phyloP scores from a whole-genome alignment of 2,888 invertebrate species.

The Euspilapteryx auroguttella region DNA sequence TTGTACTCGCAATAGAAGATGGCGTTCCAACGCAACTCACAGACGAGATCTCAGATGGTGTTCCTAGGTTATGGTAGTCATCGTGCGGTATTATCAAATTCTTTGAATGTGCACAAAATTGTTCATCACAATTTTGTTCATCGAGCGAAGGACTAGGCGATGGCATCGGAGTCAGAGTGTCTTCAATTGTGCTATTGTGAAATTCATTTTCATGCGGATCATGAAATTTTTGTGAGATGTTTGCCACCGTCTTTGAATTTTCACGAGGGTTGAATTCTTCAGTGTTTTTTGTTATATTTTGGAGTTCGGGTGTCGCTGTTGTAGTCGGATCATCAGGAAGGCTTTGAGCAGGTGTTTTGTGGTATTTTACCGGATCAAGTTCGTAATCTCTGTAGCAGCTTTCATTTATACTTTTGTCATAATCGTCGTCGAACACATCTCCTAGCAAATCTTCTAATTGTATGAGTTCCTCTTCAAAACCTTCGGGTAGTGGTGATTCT shows the following conservation, averaged over 20 bases:
- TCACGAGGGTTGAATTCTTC: no score
- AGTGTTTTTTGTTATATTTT: not conserved
- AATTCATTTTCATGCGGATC: no score
- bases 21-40: not conserved
- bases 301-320: not conserved
- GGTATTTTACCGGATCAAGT: not conserved
- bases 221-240: no score
- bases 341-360: not conserved
- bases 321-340: not conserved
- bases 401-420: no score
- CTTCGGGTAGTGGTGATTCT: constrained; percentile 1
- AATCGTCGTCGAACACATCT: no score
- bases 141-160: no score
- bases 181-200: no score
- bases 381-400: no score
- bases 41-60: constrained; percentile 1
- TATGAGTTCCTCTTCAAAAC: constrained; percentile 1
- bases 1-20: not conserved
- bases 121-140: no score
- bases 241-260: no score
- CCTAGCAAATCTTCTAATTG: constrained; percentile 2
- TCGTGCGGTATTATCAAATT: not conserved
- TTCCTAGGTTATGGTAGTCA: not conserved
- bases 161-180: no score
- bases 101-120: not conserved